Conservation (phyloP, 2,888 invertebrate genomes). For the Ornithoptera alexandrae region DNA sequence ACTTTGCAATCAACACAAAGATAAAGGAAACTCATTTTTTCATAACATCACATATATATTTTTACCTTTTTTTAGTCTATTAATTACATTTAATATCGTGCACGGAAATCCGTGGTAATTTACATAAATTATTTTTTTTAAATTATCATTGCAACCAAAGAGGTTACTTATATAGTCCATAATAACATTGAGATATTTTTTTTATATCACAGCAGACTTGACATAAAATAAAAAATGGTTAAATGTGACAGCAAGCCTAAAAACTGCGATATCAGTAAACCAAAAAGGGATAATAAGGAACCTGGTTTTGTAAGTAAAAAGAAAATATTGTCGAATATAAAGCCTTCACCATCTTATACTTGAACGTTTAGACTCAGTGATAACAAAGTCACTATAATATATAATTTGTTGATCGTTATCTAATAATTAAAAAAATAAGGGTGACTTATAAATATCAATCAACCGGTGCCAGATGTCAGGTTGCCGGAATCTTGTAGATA, state of each 20-base stretch:
- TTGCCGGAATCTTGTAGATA: constrained; percentile 69
- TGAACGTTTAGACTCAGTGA: neutral
- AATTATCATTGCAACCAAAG: neutral
- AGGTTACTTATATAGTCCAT: neutral
- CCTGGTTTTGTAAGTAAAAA: no score
- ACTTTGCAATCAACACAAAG: constrained; percentile 26
- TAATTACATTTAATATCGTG: neutral
- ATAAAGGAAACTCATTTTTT: constrained; percentile 14
- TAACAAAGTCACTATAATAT: neutral
- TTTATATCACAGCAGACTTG: no score
- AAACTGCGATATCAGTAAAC: no score
- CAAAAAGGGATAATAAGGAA: no score
- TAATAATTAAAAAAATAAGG: constrained; percentile 40
- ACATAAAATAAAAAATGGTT: no score
- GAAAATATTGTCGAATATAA: no score
- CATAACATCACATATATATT: neutral
- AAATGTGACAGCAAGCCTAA: no score
- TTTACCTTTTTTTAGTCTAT: neutral
- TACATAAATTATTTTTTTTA: no score
- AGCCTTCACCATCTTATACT: neutral
- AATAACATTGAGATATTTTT: no score
- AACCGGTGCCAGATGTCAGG: constrained; percentile 68
- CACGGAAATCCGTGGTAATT: neutral
- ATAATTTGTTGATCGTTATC: neutral
- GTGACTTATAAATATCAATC: constrained; percentile 54